phyloP scores from a whole-genome alignment of 2,888 invertebrate genomes.

The Protophormia terraenovae region DNA sequence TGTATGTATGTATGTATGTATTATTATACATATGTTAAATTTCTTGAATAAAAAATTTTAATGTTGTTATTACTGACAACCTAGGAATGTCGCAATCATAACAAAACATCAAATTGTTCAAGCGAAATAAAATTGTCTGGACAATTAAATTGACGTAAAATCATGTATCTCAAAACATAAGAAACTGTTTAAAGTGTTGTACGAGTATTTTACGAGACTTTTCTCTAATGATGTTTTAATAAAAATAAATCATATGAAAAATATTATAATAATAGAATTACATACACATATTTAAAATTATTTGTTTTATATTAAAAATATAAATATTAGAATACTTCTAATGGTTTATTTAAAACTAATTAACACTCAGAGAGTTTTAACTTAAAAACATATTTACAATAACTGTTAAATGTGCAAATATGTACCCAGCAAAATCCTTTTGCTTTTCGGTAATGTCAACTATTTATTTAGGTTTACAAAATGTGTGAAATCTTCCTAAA shows the following conservation, averaged over 20 bases:
- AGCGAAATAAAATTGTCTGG: conserved; percentile 13
- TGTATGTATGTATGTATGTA: no score
- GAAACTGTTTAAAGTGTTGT: neutral
- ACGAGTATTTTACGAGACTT: neutral
- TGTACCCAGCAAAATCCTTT: no score
- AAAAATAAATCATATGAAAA: neutral
- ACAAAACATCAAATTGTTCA: conserved; percentile 20
- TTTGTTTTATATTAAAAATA: no score
- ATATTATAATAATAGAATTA: neutral
- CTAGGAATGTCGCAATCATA: conserved; percentile 28
- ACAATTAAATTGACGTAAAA: conserved; percentile 9
- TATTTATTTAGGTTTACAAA: no score
- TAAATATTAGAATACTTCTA: no score
- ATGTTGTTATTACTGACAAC: neutral
- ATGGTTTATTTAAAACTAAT: no score
- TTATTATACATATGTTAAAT: neutral
- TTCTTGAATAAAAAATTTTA: neutral
- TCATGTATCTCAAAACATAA: neutral
- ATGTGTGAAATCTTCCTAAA: no score
- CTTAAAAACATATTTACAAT: no score
- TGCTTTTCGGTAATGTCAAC: no score
- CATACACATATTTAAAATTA: no score
- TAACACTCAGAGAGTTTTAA: no score
- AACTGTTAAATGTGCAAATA: no score
- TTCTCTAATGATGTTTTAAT: neutral